These are phyloP conservation scores for Stylophora pistillata DNA, from an alignment of 64 coral and sea anemone species.

Conservation along the genomic window DNA sequence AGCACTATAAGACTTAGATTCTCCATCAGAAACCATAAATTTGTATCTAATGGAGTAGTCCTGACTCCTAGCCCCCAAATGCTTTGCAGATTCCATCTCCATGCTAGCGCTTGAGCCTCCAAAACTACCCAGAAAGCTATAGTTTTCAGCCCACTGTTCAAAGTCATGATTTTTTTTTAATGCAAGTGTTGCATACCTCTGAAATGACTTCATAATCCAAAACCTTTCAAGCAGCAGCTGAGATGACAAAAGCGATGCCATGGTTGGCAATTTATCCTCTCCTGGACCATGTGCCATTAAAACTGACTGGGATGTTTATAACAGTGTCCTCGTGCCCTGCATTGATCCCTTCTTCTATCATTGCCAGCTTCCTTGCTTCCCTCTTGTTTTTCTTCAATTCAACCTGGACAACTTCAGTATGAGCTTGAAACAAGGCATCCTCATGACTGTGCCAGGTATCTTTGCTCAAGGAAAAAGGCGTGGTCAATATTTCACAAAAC, in stretches of 20 bases:
- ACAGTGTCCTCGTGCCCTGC: background rate
- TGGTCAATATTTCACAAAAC: too few relatives aligned
- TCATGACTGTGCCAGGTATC: too few relatives aligned
- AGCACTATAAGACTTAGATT: slow-evolving; percentile 19
- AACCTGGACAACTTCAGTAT: too few relatives aligned
- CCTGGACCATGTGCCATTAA: slow-evolving; percentile 51
- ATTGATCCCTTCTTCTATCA: too few relatives aligned
- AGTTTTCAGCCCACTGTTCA: too few relatives aligned
- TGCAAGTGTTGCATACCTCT: slow-evolving; percentile 37
- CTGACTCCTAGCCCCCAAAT: background rate
- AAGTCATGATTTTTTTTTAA: background rate
- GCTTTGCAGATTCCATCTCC: slow-evolving; percentile 24
- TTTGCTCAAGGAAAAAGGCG: too few relatives aligned
- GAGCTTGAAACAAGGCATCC: too few relatives aligned
- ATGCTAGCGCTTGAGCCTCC: background rate
- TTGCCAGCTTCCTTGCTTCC: too few relatives aligned
- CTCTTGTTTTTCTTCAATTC: too few relatives aligned
- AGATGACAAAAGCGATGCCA: slow-evolving; percentile 48
- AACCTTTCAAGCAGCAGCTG: slow-evolving; percentile 39
- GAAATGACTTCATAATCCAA: slow-evolving; percentile 38
- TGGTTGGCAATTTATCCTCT: slow-evolving; percentile 32
- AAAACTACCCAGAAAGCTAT: too few relatives aligned
- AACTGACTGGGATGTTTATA: slow-evolving; percentile 45
- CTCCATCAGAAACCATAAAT: background rate
- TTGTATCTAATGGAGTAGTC: background rate